Conservation (phyloP, 2,888 invertebrate species). For the Boloria euphrosyne region DNA sequence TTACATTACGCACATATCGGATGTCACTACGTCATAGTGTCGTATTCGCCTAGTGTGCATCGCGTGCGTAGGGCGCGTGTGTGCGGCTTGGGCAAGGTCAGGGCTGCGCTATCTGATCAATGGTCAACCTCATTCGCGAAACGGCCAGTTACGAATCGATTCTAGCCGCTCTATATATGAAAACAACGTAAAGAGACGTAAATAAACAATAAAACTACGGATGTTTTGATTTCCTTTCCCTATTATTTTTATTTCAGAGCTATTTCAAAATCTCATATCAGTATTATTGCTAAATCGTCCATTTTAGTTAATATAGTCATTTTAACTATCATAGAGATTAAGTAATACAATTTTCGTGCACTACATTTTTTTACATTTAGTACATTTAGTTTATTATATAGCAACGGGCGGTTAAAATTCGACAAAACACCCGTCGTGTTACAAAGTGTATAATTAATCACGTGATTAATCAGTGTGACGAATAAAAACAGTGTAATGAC, state of each 20-base stretch:
- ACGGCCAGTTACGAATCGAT: slow-evolving; percentile 56
- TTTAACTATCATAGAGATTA: background rate
- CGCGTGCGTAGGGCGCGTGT: slow-evolving; percentile 65
- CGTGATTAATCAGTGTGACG: slow-evolving; percentile 81
- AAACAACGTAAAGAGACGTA: slow-evolving; percentile 11
- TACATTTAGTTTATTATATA: slow-evolving; percentile 31
- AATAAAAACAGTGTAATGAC: slow-evolving; percentile 82
- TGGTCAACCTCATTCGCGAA: slow-evolving; percentile 72
- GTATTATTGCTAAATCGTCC: no score
- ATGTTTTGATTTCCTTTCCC: background rate
- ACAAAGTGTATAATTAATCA: slow-evolving; percentile 80
- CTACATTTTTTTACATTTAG: slow-evolving; percentile 5
- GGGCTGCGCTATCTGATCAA: slow-evolving; percentile 77
- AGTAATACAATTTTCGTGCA: background rate
- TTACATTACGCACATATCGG: background rate
- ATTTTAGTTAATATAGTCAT: no score
- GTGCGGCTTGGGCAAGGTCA: slow-evolving; percentile 79
- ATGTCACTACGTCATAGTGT: slow-evolving; percentile 23
- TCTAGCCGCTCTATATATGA: slow-evolving; percentile 31
- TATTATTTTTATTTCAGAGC: no score
- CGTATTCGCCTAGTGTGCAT: slow-evolving; percentile 56
- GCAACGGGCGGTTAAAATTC: slow-evolving; percentile 40
- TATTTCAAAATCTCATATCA: no score
- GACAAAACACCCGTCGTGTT: slow-evolving; percentile 63
- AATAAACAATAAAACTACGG: background rate